Percentiles rank a stretch among this genome's conserved stretches.
phyloP scores from a whole-genome alignment of 2,888 invertebrate species.

The Margaritifera margaritifera region DNA sequence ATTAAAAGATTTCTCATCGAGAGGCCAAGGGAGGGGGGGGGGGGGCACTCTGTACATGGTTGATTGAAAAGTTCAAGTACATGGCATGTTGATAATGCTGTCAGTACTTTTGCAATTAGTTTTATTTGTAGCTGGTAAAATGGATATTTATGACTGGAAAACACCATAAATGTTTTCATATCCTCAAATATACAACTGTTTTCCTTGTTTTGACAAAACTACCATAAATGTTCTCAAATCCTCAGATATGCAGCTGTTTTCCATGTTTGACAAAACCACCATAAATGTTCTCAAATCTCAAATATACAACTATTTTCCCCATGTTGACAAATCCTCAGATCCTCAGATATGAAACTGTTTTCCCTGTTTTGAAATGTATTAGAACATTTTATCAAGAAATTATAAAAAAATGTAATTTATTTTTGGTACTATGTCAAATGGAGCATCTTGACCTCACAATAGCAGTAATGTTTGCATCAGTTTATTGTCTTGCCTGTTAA shows the following conservation, averaged over 20 bases:
- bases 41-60: no score
- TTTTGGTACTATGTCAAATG: no score
- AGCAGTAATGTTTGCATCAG: no score
- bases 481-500: no score
- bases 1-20: no score
- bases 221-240: neutral
- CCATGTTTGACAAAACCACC: neutral
- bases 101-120: conserved; percentile 1
- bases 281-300: neutral
- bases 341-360: neutral
- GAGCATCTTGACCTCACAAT: no score
- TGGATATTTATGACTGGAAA: no score
- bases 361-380: neutral
- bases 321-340: neutral
- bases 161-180: neutral
- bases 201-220: conserved; percentile 1
- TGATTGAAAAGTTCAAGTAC: neutral
- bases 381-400: no score
- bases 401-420: no score
- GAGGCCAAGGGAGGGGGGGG: no score
- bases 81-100: neutral
- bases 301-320: neutral
- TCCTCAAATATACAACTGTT: neutral
- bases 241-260: neutral
- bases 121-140: neutral